phyloP scores from a whole-genome alignment of 2,797 vertebrate species.

The Acipenser ruthenus region DNA sequence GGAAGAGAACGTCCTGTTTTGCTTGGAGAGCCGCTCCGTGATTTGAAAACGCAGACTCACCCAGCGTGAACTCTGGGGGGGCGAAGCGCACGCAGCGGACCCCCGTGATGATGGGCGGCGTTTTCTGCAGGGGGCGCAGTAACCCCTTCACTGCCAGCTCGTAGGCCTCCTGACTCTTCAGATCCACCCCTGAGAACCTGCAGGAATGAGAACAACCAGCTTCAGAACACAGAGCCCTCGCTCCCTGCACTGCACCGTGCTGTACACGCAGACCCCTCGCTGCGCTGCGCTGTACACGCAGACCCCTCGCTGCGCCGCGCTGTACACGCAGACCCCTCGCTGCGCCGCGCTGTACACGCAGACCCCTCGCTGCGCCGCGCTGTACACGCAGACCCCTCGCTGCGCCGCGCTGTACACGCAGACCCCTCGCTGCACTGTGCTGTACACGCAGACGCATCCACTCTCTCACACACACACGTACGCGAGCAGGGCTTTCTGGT shows the following conservation, averaged over 20 bases:
- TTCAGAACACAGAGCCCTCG: neutral
- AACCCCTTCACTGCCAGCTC: conserved; percentile 76
- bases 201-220: neutral
- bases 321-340: neutral
- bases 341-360: too few species aligned
- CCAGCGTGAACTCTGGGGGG: conserved; percentile 80
- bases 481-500: conserved; percentile 82
- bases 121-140: conserved; percentile 75
- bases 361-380: too few species aligned
- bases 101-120: conserved; percentile 70
- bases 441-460: neutral
- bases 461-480: conserved; percentile 39
- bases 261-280: neutral
- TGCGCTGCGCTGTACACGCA: neutral
- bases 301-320: neutral
- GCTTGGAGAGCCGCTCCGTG: too few species aligned
- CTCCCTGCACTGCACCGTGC: neutral
- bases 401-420: too few species aligned
- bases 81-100: conserved; percentile 69
- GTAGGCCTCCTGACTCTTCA: conserved; percentile 83
- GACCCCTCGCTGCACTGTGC: too few species aligned
- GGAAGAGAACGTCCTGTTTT: too few species aligned
- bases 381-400: too few species aligned
- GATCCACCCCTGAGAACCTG: conserved; percentile 79
- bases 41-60: conserved; percentile 43